Percentiles rank a stretch among this genome's conserved stretches.
Evolutionary conservation across 1,140 invertebrate species (phyloP).

Genomic region (Mesaphorura yosii): DNA sequence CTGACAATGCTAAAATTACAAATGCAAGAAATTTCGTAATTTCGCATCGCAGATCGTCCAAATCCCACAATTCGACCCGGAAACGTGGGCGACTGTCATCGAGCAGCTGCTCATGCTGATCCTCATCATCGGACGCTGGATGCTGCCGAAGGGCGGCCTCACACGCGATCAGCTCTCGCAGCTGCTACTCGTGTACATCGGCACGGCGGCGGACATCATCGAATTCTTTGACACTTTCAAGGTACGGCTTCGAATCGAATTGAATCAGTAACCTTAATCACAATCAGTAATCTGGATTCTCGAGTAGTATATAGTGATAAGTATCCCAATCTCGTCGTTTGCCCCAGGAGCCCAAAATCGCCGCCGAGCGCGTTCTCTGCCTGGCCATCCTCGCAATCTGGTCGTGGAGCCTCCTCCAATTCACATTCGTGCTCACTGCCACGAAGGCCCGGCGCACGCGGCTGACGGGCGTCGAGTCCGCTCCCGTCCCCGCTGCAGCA

Average conservation of each 20-base stretch:
- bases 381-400: conserved; percentile 66
- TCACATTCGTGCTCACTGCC: conserved; percentile 77
- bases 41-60: neutral
- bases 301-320: neutral
- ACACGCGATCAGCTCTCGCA: conserved; percentile 71
- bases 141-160: conserved; percentile 57
- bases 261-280: neutral
- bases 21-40: too few relatives aligned
- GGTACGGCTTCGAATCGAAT: too few relatives aligned
- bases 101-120: conserved; percentile 82
- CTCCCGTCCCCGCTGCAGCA: conserved; percentile 16
- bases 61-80: conserved; percentile 37
- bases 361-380: conserved; percentile 57
- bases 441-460: conserved; percentile 65
- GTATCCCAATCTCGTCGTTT: too few relatives aligned
- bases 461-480: conserved; percentile 37
- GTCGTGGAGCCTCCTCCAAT: conserved; percentile 82
- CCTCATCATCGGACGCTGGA: conserved; percentile 74
- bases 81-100: conserved; percentile 72
- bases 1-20: too few relatives aligned
- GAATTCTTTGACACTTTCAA: conserved; percentile 94
- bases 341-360: conserved; percentile 58
- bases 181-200: conserved; percentile 62
- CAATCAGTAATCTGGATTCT: neutral
- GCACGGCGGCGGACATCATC: conserved; percentile 84